Evolutionary conservation across 2,888 invertebrate genomes (phyloP).

Genomic region (Netelia virgata): DNA sequence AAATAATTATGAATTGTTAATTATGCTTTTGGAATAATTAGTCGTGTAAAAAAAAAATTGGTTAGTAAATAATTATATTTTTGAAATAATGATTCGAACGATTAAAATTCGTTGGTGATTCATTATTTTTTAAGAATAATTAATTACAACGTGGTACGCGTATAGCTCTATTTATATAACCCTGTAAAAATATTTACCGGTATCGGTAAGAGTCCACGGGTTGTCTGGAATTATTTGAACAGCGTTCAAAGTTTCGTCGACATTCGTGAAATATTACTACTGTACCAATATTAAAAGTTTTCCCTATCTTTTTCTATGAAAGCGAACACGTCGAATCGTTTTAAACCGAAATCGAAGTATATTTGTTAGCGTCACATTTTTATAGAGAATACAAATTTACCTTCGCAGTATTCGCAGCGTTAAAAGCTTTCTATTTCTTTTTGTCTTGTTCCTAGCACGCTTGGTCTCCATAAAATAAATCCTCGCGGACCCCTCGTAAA

Average conservation of each 20-base stretch:
- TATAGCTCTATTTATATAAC: background rate
- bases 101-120: too few relatives aligned
- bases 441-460: background rate
- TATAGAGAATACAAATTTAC: background rate
- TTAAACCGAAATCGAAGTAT: background rate
- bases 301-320: background rate
- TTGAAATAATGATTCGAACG: too few relatives aligned
- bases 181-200: background rate
- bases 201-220: slow-evolving; percentile 16
- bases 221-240: slow-evolving; percentile 14
- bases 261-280: background rate
- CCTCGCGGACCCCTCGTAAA: slow-evolving; percentile 60
- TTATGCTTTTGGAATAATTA: too few relatives aligned
- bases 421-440: slow-evolving; percentile 26
- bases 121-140: background rate
- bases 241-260: background rate
- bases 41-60: too few relatives aligned
- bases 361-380: background rate
- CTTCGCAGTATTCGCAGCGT: slow-evolving; percentile 19
- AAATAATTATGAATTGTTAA: too few relatives aligned
- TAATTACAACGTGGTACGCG: background rate
- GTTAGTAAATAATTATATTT: too few relatives aligned
- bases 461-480: slow-evolving; percentile 54
- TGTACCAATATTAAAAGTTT: background rate
- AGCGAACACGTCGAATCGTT: background rate